Conservation (phyloP, 2,113 vertebrate genomes). For the Phalacrocorax pelagicus region DNA sequence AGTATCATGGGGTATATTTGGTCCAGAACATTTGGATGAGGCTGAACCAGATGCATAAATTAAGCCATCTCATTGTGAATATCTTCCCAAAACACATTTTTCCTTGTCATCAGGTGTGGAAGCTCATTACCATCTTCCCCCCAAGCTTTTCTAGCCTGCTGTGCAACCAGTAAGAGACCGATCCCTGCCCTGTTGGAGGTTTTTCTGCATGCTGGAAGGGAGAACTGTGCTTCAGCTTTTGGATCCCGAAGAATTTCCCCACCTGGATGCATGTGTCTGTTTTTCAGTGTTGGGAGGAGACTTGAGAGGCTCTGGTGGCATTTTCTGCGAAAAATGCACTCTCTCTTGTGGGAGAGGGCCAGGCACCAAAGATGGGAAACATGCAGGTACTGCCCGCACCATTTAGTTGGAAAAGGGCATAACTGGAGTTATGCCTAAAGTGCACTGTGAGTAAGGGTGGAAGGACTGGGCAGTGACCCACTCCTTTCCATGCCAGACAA, state of each 20-base stretch:
- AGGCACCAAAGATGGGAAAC: neutral
- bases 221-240: neutral
- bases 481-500: neutral
- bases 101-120: neutral
- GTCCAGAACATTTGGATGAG: neutral
- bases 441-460: neutral
- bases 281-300: neutral
- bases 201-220: neutral
- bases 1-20: neutral
- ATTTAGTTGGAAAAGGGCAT: neutral
- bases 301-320: neutral
- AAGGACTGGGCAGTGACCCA: neutral
- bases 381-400: accelerated
- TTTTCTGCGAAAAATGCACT: no score
- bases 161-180: neutral
- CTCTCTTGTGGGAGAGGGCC: neutral
- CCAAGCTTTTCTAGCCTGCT: neutral
- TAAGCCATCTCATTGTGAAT: neutral
- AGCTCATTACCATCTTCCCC: neutral
- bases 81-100: neutral
- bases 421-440: neutral
- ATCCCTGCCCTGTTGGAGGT: neutral
- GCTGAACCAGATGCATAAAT: neutral
- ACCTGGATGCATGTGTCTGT: neutral
- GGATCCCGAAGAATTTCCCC: neutral